Evolutionary conservation across 2,113 vertebrate genomes (phyloP).

Genomic region (Nycticebus coucang): DNA sequence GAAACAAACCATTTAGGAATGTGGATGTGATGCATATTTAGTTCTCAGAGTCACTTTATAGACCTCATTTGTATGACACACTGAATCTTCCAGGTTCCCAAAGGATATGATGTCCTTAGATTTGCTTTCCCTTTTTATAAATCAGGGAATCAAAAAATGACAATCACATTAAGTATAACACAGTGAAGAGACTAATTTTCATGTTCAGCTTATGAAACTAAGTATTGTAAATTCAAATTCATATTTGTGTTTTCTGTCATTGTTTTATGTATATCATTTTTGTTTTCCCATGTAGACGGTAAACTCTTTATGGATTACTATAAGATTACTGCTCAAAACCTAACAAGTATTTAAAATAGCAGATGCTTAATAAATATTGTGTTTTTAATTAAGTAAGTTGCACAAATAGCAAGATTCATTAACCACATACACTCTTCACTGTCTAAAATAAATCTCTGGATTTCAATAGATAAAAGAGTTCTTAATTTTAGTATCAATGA

Average conservation of each 20-base stretch:
- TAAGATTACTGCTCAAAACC: background rate
- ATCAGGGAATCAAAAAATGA: background rate
- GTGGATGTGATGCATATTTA: background rate
- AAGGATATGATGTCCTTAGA: conserved; percentile 3
- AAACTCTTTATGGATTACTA: conserved; percentile 5
- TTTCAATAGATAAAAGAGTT: background rate
- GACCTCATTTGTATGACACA: conserved; percentile 60
- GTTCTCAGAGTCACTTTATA: conserved; percentile 46
- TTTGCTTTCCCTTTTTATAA: conserved; percentile 56
- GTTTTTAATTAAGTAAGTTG: conserved; percentile 42
- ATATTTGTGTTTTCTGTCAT: conserved; percentile 6
- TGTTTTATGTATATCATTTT: background rate
- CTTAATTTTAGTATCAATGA: conserved; percentile 21
- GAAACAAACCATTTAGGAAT: conserved; percentile 35
- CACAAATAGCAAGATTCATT: conserved; percentile 28
- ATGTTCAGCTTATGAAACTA: conserved; percentile 18
- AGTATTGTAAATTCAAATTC: conserved; percentile 28
- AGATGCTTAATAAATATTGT: conserved; percentile 28
- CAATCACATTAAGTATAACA: background rate
- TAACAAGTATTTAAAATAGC: conserved; percentile 37
- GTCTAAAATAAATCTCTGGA: background rate
- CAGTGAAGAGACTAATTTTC: conserved; percentile 15
- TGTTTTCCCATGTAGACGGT: background rate
- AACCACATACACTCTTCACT: background rate
- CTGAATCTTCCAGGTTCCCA: conserved; percentile 37